These are phyloP conservation scores for Parnassius mnemosyne DNA, from an alignment of 2,888 invertebrate genomes.

Conservation along the genomic window DNA sequence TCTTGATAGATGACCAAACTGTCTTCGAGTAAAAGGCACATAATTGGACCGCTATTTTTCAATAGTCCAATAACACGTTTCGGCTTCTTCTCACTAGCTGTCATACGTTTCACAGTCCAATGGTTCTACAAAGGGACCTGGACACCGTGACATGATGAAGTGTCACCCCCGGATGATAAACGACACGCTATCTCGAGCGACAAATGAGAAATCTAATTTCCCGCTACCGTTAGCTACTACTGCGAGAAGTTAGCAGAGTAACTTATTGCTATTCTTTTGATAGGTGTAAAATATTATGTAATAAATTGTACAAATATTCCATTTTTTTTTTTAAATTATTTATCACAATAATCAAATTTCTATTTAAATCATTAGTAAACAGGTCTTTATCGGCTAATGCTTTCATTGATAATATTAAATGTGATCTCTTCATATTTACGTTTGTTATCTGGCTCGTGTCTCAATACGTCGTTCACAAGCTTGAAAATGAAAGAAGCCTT, in stretches of 20 bases:
- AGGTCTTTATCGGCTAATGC: no score
- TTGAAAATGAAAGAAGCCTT: no score
- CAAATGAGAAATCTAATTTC: conserved; percentile 75
- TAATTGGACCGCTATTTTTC: conserved; percentile 40
- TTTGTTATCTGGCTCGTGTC: no score
- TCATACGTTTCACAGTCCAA: conserved; percentile 62
- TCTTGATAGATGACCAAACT: conserved; percentile 26
- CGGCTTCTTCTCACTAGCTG: conserved; percentile 43
- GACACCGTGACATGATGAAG: conserved; percentile 69
- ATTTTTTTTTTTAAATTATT: no score
- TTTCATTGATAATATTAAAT: no score
- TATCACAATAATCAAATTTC: no score
- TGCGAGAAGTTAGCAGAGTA: conserved; percentile 35
- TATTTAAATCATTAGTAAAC: no score
- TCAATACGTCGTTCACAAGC: no score
- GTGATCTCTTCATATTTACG: no score
- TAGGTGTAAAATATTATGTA: background rate
- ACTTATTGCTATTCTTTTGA: conserved; percentile 18
- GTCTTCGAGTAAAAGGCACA: conserved; percentile 23
- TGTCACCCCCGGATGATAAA: conserved; percentile 71
- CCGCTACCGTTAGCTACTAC: conserved; percentile 58
- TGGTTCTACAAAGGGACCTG: conserved; percentile 58
- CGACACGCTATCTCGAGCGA: conserved; percentile 60
- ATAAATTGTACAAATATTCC: background rate
- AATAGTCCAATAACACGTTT: conserved; percentile 32